Evolutionary conservation across 2,888 invertebrate genomes (phyloP), one percentile per base, ranked within the genome.

Genomic region (Macrophya annulata): DNA sequence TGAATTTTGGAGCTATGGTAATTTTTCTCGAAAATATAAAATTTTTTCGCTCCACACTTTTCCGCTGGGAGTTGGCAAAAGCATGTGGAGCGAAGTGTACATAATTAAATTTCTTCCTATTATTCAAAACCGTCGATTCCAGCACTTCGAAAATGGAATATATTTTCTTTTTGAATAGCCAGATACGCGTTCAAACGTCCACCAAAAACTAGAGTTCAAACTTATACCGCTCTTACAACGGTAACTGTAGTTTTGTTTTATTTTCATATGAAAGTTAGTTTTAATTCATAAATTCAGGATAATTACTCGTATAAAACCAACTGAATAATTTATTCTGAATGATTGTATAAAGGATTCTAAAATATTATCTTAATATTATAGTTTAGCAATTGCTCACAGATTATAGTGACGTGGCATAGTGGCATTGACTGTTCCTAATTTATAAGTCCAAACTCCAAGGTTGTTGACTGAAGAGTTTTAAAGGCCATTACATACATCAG

Each of bases 341-440:
- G 17, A 21, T 10, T 40, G 21, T 21, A 10, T 21, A 43, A 43
- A 17, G 37, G 17, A 31, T 51, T 55, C 15, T 6, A 17, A 9
- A 77, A 51, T 77, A 31, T 77, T 12, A 55, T 76, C 12, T 1
- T 17, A 17, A 51, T 51, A 25, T 51, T 51, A 77, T 51, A 77
- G 77, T 77, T 21, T 48, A 15, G 21, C 10, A 71, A 59, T 87
- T 89, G 88, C 87, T 84, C 1, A n/a, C 6, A 55, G n/a, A 31
- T n/a, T n/a, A n/a, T 84, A 86, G 51, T 17, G 86, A 51, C 79
- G 89, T 89, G 86, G 89, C 55, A 55, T 43, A 12, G 62, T 40
- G 25, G 21, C 87, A 84, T 86, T 55, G 81, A 82, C 85, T 86
- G 89, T 89, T 87, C 86, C 86, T 43, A 81, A 55, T 55, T 55